Evolutionary conservation across 2,888 invertebrate genomes (phyloP).

Genomic region (Dendrolimus houi): DNA sequence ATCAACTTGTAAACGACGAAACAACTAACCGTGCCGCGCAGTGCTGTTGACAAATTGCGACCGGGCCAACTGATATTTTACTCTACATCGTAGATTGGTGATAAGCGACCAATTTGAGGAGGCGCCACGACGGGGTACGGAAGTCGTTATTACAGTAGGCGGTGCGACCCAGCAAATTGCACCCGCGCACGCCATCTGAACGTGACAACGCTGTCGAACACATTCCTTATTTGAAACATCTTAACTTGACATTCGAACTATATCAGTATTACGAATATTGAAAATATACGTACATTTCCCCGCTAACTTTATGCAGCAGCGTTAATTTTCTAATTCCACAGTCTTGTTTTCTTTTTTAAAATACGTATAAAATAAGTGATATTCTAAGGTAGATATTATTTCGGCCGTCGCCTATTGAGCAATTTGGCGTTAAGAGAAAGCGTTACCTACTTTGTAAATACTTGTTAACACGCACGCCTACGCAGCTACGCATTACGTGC

Average conservation of each 20-base stretch:
- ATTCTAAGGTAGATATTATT: conserved; percentile 13
- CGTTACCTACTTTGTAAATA: conserved; percentile 21
- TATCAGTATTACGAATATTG: conserved; percentile 44
- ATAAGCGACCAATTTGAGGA: conserved; percentile 76
- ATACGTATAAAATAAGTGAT: neutral
- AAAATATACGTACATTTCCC: conserved; percentile 16
- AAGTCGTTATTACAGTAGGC: conserved; percentile 76
- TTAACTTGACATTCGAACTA: conserved; percentile 54
- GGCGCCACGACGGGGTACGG: conserved; percentile 74
- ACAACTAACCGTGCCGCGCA: conserved; percentile 39
- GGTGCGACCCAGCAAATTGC: conserved; percentile 70
- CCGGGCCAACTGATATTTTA: conserved; percentile 62
- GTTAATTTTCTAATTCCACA: neutral
- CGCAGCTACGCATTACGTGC: conserved; percentile 8
- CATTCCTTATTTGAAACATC: conserved; percentile 71
- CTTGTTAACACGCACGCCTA: conserved; percentile 25
- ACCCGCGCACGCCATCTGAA: conserved; percentile 69
- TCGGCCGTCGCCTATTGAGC: conserved; percentile 22
- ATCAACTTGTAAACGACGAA: conserved; percentile 19
- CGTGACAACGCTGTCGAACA: conserved; percentile 74
- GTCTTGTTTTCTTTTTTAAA: neutral
- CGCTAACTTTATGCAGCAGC: neutral
- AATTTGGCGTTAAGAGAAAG: conserved; percentile 24
- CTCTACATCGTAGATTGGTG: conserved; percentile 70
- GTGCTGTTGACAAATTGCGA: conserved; percentile 65